Percentiles rank a stretch among this genome's conserved stretches.
phyloP scores from a whole-genome alignment of 2,797 vertebrate species.

The Scleropages formosus region DNA sequence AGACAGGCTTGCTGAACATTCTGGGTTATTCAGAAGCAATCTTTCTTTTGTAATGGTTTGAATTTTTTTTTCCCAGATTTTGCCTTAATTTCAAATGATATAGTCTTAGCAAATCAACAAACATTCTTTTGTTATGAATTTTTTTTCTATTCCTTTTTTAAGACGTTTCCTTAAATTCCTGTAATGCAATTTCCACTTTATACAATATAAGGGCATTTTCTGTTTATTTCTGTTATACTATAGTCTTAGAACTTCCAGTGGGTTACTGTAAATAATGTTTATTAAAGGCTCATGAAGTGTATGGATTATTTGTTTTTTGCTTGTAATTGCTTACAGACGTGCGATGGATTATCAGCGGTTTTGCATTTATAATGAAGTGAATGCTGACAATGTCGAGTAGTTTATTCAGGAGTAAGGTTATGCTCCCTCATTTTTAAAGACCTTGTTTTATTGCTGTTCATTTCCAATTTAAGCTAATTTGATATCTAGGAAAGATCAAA shows the following conservation, averaged over 20 bases:
- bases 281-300: neutral
- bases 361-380: neutral
- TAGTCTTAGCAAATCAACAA: neutral
- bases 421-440: neutral
- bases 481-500: neutral
- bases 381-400: constrained; percentile 15
- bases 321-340: neutral
- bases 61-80: constrained; percentile 21
- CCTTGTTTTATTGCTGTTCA: constrained; percentile 7
- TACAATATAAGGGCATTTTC: neutral
- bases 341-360: constrained; percentile 13
- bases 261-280: neutral
- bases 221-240: neutral
- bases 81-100: neutral
- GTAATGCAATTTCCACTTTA: constrained; percentile 16
- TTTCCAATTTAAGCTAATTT: neutral
- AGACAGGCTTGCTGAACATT: neutral
- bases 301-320: neutral
- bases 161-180: neutral
- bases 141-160: neutral
- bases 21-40: neutral
- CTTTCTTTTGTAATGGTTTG: constrained; percentile 22
- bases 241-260: neutral
- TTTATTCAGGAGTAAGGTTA: neutral
- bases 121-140: neutral